Conservation (phyloP, 2,888 invertebrate species). For the Dryadula phaetusa region DNA sequence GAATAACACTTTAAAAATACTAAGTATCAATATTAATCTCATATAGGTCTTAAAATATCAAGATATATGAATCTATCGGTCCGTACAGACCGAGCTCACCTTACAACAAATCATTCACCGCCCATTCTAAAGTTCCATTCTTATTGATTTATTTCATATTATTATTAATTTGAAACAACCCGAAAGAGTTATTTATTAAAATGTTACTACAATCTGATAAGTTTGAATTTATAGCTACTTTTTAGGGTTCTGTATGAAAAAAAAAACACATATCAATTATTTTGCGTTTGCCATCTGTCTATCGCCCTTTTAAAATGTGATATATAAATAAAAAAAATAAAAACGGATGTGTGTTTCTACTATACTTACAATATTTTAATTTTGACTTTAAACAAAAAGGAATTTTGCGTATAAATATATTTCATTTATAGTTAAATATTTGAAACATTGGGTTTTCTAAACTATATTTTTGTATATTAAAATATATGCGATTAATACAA, state of each 20-base stretch:
- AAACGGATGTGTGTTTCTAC: no score
- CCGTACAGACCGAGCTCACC: slow-evolving; percentile 68
- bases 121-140: slow-evolving; percentile 79
- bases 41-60: slow-evolving; percentile 60
- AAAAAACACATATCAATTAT: neutral
- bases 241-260: slow-evolving; percentile 49
- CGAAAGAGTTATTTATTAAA: slow-evolving; percentile 74
- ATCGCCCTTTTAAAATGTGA: no score
- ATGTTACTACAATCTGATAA: slow-evolving; percentile 75
- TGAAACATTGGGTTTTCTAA: no score
- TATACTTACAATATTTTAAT: no score
- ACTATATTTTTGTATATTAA: no score
- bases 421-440: no score
- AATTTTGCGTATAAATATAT: no score
- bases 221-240: slow-evolving; percentile 66
- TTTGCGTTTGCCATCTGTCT: neutral
- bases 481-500: no score
- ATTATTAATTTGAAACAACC: slow-evolving; percentile 72
- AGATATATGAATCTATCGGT: slow-evolving; percentile 46
- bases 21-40: neutral
- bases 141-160: slow-evolving; percentile 82
- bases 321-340: no score
- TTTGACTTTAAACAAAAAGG: no score
- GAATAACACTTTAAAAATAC: no score
- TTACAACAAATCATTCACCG: slow-evolving; percentile 83